A percentile compares a stretch with the other conserved stretches of the same genome.
phyloP scores from a whole-genome alignment of 2,888 invertebrate genomes.

The Eustalomyia histrio region DNA sequence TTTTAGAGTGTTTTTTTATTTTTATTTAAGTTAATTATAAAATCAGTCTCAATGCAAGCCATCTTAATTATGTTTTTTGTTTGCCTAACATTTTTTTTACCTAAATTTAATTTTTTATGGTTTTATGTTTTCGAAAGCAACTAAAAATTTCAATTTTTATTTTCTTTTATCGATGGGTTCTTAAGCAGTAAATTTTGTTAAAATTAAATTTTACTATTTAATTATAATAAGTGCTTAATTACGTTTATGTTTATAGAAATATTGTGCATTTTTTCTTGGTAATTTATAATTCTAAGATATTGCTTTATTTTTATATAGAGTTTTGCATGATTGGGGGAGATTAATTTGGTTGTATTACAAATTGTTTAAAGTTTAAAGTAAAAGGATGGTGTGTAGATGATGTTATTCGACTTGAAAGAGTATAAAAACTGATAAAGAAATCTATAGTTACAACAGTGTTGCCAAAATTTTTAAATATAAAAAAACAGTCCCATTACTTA shows the following conservation, averaged over 20 bases:
- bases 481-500: too few relatives aligned
- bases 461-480: too few relatives aligned
- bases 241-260: conserved; percentile 38
- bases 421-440: too few relatives aligned
- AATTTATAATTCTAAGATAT: conserved; percentile 53
- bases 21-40: conserved; percentile 69
- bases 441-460: too few relatives aligned
- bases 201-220: conserved; percentile 19
- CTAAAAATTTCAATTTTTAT: conserved; percentile 47
- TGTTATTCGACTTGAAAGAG: not conserved
- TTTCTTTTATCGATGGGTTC: conserved; percentile 50
- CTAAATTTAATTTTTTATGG: conserved; percentile 12
- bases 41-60: conserved; percentile 77
- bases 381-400: not conserved
- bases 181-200: conserved; percentile 49
- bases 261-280: conserved; percentile 59
- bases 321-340: conserved; percentile 30
- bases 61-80: conserved; percentile 67
- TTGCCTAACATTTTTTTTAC: conserved; percentile 57
- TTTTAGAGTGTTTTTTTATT: conserved; percentile 35
- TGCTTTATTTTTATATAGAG: conserved; percentile 60
- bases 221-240: conserved; percentile 49
- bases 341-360: not conserved
- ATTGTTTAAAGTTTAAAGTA: not conserved
- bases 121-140: conserved; percentile 46